Percentiles rank a stretch among this genome's conserved stretches.
These are phyloP conservation scores for Yponomeuta malinellus DNA, from an alignment of 2,888 invertebrate genomes.

Conservation along the genomic window DNA sequence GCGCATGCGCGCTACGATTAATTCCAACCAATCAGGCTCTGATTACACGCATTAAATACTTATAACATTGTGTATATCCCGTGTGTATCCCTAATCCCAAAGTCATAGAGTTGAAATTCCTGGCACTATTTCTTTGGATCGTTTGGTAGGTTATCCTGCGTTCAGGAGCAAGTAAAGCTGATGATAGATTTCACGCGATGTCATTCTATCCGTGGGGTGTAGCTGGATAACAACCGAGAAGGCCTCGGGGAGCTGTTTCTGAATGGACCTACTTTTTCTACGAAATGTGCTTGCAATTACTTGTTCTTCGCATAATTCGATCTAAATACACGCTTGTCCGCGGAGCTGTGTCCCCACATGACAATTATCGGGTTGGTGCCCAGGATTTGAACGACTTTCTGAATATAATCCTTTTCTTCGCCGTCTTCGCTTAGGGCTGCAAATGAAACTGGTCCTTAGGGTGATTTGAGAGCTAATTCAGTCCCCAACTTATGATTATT, in stretches of 20 bases:
- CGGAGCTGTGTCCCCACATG: background rate
- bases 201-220: conserved; percentile 30
- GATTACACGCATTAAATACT: conserved; percentile 69
- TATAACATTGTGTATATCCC: conserved; percentile 42
- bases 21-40: conserved; percentile 72
- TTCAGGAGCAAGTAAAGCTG: conserved; percentile 39
- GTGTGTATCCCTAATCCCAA: conserved; percentile 27
- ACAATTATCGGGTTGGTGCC: background rate
- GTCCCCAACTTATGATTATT: background rate
- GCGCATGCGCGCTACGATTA: conserved; percentile 68
- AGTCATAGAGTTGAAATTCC: background rate
- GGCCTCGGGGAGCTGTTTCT: background rate
- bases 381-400: background rate
- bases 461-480: background rate
- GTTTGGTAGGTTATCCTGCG: conserved; percentile 25
- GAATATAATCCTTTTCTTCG: background rate
- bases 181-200: conserved; percentile 64
- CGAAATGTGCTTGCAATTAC: background rate
- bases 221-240: background rate
- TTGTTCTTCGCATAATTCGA: background rate
- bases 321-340: background rate
- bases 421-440: background rate
- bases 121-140: conserved; percentile 23
- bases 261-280: conserved; percentile 11
- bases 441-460: background rate